These are phyloP conservation scores for Microchirus variegatus DNA, from an alignment of 2,797 vertebrate genomes.

Conservation along the genomic window DNA sequence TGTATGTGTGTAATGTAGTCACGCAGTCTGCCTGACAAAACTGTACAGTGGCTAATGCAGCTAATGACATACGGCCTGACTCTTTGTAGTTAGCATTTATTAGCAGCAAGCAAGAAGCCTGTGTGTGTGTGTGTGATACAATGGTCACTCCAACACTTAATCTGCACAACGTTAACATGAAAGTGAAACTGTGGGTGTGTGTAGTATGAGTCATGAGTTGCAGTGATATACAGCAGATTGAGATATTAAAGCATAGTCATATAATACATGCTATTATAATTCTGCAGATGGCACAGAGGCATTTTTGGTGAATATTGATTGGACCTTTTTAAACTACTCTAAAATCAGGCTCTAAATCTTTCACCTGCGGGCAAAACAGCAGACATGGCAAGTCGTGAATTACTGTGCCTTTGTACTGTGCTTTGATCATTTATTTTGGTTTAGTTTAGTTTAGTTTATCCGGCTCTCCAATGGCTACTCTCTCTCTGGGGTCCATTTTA, in stretches of 20 bases:
- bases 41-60: conserved; percentile 57
- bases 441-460: no score
- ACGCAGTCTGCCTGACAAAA: conserved; percentile 58
- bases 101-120: conserved; percentile 39
- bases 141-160: conserved; percentile 47
- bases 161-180: conserved; percentile 50
- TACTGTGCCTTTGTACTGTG: no score
- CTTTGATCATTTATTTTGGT: no score
- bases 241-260: conserved; percentile 44
- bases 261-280: conserved; percentile 60
- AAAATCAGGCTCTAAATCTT: conserved; percentile 43
- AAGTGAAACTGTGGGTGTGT: conserved; percentile 25
- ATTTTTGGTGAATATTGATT: conserved; percentile 58
- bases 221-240: conserved; percentile 50
- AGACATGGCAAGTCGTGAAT: no score
- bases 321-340: conserved; percentile 50
- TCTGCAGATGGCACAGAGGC: conserved; percentile 43
- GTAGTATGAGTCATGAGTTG: conserved; percentile 56
- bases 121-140: conserved; percentile 28
- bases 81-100: conserved; percentile 69
- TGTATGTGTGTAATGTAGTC: conserved; percentile 74
- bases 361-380: conserved; percentile 1
- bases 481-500: no score
- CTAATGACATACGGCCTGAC: conserved; percentile 66
- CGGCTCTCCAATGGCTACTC: no score